Evolutionary conservation across 30 jellyfish, hydroid and myxozoan species (phyloP), one percentile per base, ranked within the genome.

Genomic region (Haliclystus octoradiatus): DNA sequence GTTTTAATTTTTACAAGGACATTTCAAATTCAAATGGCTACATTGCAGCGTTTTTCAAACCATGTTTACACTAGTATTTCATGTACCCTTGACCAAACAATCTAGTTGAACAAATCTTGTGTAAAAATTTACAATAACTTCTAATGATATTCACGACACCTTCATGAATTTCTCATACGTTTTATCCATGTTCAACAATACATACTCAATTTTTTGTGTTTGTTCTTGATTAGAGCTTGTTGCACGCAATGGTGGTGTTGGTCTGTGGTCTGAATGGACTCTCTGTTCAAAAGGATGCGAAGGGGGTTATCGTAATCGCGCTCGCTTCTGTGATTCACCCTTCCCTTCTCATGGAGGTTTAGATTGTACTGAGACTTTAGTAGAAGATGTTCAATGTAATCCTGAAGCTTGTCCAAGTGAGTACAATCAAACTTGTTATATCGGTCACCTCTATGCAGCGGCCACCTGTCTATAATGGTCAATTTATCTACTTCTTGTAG

Each of bases 341-440:
- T 51, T 23, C 53, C 81, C 85, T 24, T 81, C 81, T 29, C 85
- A 80, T 52, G 93, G 93, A n/a, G 93, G 93, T 9, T 61, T 27
- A 3, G 71, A 50, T 0, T 80, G 93, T 53, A 34, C 14, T 2
- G 93, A 83, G 1, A 47, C 25, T 12, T 31, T 62, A 27, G 0
- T 7, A 0, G 81, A 49, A 33, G 73, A 52, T 9, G 85, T 3
- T 2, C 50, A 33, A 7, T 80, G 93, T 69, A 71, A 80, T 81
- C 26, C 70, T 5, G 76, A 71, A 25, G 40, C 64, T 1, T 80
- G 93, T 47, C 93, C 93, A 4, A 46, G 93, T 80, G 53, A 34
- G 93, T 32, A 29, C 24, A 40, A 40, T 5, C 57, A 40, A n/a
- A n/a, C n/a, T 40, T 40, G 57, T 40, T 40, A 5, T 40, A 9